Evolutionary conservation across 2,113 vertebrate species (phyloP), one percentile per base, ranked within the genome.

Genomic region (Loxodonta africana): DNA sequence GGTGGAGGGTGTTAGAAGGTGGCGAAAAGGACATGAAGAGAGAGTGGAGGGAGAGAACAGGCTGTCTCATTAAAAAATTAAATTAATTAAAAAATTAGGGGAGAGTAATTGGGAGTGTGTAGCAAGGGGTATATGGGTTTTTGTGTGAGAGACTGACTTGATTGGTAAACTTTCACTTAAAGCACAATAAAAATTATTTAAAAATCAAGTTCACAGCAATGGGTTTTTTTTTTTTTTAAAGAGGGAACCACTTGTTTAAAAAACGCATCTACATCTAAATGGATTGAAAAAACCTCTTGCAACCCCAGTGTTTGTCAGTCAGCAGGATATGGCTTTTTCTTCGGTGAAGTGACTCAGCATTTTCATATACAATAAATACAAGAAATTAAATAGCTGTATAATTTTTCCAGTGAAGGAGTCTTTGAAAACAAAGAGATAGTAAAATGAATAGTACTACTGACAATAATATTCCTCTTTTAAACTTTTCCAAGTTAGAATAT

Each of bases 351-450:
- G 33, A 0, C 37, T 96, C 17, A n/a, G 0, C 89, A 33, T 88
- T 48, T 73, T 95, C 15, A 44, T 63, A 17, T 41, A 15, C 26
- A 73, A 65, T 80, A 78, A 76, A 33, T 91, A 60, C 10, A 84
- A 85, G 53, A 12, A 30, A 83, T n/a, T 78, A 91, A 97, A 83
- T 25, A 86, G 12, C n/a, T 46, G 18, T 67, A 44, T 33, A 63
- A 78, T 48, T 90, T 91, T 78, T 69, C 21, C 4, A 37, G 48
- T 41, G 62, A 88, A 76, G 57, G 18, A 23, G 28, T 62, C 10
- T 91, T 92, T 94, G 90, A 63, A 25, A 91, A 74, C 23, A 92
- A 71, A 94, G 26, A 11, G 69, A 76, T 76, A 71, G 0, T 62
- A 78, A 96, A 85, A 62, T 51, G 37, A 65, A 60, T 33, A 93